phyloP scores from a whole-genome alignment of 2,113 vertebrate species.

The Heteronetta atricapilla region DNA sequence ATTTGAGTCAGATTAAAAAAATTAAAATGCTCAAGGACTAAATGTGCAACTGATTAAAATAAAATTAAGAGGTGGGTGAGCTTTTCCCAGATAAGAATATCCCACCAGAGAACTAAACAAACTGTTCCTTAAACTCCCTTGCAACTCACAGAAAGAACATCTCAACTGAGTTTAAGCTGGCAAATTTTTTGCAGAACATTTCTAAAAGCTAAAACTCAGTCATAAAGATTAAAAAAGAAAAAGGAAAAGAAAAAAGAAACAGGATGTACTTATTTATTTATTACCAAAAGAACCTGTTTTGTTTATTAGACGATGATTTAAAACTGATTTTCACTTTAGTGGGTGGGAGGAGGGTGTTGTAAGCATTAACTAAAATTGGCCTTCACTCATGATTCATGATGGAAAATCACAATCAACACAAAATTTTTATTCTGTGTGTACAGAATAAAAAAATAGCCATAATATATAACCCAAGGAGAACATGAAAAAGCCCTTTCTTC shows the following conservation, averaged over 20 bases:
- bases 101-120: neutral
- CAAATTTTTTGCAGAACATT: neutral
- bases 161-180: neutral
- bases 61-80: neutral
- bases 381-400: neutral
- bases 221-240: neutral
- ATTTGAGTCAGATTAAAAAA: conserved; percentile 30
- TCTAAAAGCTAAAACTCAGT: neutral
- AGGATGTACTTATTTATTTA: neutral
- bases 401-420: neutral
- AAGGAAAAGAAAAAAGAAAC: neutral
- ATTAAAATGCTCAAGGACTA: neutral
- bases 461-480: neutral
- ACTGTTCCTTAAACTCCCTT: neutral
- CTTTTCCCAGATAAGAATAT: neutral
- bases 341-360: neutral
- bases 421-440: neutral
- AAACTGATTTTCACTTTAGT: neutral
- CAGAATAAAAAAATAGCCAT: neutral
- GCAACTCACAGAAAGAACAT: neutral
- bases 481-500: neutral
- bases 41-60: neutral
- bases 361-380: neutral
- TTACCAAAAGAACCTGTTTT: neutral
- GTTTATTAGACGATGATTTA: neutral